These are phyloP conservation scores for Sebastes schlegelii DNA, from an alignment of 2,113 vertebrate genomes.

Conservation along the genomic window DNA sequence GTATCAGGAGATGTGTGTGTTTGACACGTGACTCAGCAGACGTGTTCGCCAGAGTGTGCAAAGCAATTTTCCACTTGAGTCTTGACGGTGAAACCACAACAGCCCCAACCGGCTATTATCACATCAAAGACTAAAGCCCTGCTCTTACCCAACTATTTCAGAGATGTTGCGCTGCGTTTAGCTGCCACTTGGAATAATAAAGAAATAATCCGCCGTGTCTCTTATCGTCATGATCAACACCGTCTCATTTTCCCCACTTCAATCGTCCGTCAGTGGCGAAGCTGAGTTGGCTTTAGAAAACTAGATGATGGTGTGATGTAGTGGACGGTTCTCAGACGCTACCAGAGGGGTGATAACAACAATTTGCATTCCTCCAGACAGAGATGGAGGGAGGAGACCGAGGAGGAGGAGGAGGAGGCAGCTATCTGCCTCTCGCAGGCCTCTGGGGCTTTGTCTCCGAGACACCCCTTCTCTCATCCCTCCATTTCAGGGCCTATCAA, in stretches of 20 bases:
- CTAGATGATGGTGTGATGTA: slow-evolving; percentile 16
- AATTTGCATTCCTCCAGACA: slow-evolving; percentile 67
- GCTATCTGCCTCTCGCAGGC: slow-evolving; percentile 69
- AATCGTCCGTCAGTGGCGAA: slow-evolving; percentile 21
- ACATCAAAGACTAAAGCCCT: slow-evolving; percentile 68
- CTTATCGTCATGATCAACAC: slow-evolving; percentile 47
- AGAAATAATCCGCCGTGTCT: slow-evolving; percentile 40
- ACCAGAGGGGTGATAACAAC: slow-evolving; percentile 45
- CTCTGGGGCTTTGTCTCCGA: slow-evolving; percentile 56
- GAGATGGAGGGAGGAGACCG: slow-evolving; percentile 50
- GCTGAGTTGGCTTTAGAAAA: slow-evolving; percentile 18
- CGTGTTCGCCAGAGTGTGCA: slow-evolving; percentile 66
- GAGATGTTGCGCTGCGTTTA: slow-evolving; percentile 45
- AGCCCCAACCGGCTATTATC: slow-evolving; percentile 74
- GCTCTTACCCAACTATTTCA: slow-evolving; percentile 63
- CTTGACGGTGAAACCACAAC: slow-evolving; percentile 71
- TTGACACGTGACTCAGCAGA: slow-evolving; percentile 66
- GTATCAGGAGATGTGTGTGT: slow-evolving; percentile 50
- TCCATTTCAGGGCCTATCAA: slow-evolving; percentile 44
- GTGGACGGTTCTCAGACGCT: slow-evolving; percentile 2
- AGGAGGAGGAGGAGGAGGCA: slow-evolving; percentile 38
- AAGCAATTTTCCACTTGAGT: slow-evolving; percentile 79
- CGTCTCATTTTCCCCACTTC: slow-evolving; percentile 35
- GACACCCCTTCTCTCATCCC: slow-evolving; percentile 32
- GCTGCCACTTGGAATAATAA: slow-evolving; percentile 56